Evolutionary conservation across 1,140 invertebrate species (phyloP).

Genomic region (Aphidius gifuensis): DNA sequence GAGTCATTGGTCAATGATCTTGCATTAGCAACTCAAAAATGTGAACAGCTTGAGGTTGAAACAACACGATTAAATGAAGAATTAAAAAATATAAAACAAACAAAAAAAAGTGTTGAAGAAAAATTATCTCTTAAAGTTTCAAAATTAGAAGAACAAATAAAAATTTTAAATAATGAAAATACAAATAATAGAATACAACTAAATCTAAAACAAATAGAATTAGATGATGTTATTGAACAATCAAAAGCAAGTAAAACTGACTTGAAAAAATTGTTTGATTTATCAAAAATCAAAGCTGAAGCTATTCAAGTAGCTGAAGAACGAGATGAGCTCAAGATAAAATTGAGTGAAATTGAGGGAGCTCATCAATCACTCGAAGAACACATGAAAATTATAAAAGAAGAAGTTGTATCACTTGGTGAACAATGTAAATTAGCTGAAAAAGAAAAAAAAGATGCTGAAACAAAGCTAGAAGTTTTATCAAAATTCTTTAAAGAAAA

Average conservation of each 20-base stretch:
- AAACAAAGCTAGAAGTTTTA: constrained; percentile 79
- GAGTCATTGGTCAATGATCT: constrained; percentile 43
- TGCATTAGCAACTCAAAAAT: constrained; percentile 33
- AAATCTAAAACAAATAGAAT: constrained; percentile 43
- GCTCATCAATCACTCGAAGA: constrained; percentile 45
- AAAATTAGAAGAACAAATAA: constrained; percentile 44
- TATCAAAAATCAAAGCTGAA: constrained; percentile 47
- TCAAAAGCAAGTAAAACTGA: constrained; percentile 46
- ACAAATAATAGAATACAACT: constrained; percentile 38
- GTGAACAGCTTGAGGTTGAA: constrained; percentile 41
- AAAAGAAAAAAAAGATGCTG: constrained; percentile 75
- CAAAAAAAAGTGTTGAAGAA: constrained; percentile 43
- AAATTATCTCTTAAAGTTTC: constrained; percentile 43
- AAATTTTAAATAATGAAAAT: constrained; percentile 45
- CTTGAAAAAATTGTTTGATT: constrained; percentile 47
- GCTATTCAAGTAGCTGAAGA: constrained; percentile 43
- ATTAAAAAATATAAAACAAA: constrained; percentile 36
- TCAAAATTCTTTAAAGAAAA: constrained; percentile 86
- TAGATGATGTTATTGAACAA: constrained; percentile 43
- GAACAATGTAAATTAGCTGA: constrained; percentile 69
- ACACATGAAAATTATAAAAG: constrained; percentile 43
- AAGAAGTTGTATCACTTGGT: constrained; percentile 58
- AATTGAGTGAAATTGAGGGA: constrained; percentile 48
- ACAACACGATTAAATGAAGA: constrained; percentile 38
- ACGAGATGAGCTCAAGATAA: constrained; percentile 47